Percentiles rank a stretch among this genome's conserved stretches.
Conservation (phyloP, 2,113 vertebrate species). For the Microcebus jonahi region DNA sequence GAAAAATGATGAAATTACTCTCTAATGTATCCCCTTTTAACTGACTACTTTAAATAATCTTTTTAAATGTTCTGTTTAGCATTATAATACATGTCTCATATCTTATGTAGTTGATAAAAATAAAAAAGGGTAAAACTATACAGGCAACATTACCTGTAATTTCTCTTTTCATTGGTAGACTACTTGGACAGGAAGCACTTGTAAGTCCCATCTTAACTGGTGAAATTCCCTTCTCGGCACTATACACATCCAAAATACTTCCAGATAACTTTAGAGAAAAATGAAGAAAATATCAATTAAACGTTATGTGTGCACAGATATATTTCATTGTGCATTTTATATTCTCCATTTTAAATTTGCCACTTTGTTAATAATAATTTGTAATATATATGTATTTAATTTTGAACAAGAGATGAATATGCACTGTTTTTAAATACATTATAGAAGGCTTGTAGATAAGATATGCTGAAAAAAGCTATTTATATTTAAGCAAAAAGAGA, state of each 20-base stretch:
- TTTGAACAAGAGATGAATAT: neutral
- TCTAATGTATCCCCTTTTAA: slow-evolving; percentile 10
- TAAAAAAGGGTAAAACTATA: neutral
- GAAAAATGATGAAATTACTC: neutral
- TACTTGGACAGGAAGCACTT: slow-evolving; percentile 91
- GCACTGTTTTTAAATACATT: neutral
- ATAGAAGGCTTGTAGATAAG: neutral
- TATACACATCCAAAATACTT: slow-evolving; percentile 95
- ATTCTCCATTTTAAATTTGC: neutral
- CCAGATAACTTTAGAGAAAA: slow-evolving; percentile 88
- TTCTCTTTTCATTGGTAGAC: slow-evolving; percentile 94
- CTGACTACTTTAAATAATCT: neutral
- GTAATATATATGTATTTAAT: neutral
- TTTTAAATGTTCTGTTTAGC: neutral
- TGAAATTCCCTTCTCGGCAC: slow-evolving; percentile 92
- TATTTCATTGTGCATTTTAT: neutral
- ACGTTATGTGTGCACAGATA: neutral
- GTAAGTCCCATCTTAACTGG: slow-evolving; percentile 91
- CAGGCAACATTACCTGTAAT: slow-evolving; percentile 89
- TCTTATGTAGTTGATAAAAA: neutral
- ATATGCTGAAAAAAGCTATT: neutral
- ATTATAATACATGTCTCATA: neutral
- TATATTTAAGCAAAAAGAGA: slow-evolving; percentile 25
- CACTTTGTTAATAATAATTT: neutral
- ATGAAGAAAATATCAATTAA: slow-evolving; percentile 58